Evolutionary conservation across 2,888 invertebrate species (phyloP), one percentile per base, ranked within the genome.

Genomic region (Fabriciana adippe): DNA sequence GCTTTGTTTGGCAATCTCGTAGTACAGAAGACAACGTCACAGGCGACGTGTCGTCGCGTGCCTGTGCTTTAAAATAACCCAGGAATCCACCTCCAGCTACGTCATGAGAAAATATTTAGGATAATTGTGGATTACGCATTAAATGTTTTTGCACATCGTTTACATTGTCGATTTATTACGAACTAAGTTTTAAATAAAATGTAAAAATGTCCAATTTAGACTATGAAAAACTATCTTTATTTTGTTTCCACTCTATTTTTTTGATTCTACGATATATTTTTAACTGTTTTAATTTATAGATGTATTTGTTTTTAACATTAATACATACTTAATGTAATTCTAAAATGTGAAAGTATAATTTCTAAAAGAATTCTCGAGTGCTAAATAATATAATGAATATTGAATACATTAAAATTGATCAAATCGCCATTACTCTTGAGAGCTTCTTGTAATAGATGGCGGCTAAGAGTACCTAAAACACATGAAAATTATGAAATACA

Each of bases 11-110:
- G 55, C 70, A 74, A 72, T 63, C 53, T 54, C 55, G 55, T 41
- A 60, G 31, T 59, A 48, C 48, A 26, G 41, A 50, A 79, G 78
- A 68, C 55, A 68, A 77, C 82, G 85, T 81, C 81, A 84, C 79
- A 75, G 82, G 85, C 83, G 84, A 74, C 84, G 75, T 18, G 57
- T 74, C 78, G 84, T 73, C 84, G 82, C 56, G 74, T 76, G 82
- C 74, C 83, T 81, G 81, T 82, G 21, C 6, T 18, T 84, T 67
- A 85, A 83, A 85, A 80, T 83, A 81, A 84, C 79, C 70, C 77
- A 72, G 77, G 78, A 77, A 67, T 73, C 65, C 57, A 68, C 68
- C 67, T 66, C 60, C 65, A 35, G 57, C 66, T 45, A 70, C 68
- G 70, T 59, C 65, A 65, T 47, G 6, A 16, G 26, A 15, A 51